Evolutionary conservation across 2,797 vertebrate genomes (phyloP), one percentile per base, ranked within the genome.

Genomic region (Tenualosa thibaudeaui): DNA sequence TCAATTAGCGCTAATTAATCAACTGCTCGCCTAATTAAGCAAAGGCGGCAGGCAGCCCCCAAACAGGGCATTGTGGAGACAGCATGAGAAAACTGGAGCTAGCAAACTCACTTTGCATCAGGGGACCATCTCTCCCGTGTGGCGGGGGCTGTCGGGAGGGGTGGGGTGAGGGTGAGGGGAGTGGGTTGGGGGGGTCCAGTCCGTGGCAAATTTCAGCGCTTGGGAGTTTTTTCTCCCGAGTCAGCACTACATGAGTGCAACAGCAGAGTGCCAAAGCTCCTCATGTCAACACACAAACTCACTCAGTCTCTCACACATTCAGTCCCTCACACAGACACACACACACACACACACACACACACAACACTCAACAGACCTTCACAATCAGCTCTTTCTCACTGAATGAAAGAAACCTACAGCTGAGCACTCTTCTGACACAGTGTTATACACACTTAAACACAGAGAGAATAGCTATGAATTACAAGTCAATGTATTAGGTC

Each of bases 1-100:
- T 99, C 98, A 99, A 98, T 99, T 99, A 98, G 96, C 95, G 96
- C 97, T 97, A 97, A 98, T 98, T 96, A 98, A 98, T 99, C 98
- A 99, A 98, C 96, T 97, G 94, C 95, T 97, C 95, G 97, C 97
- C 97, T 97, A 98, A 98, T 99, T 98, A 98, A 97, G 97, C 97
- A 98, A 97, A 96, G 96, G 93, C 96, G 93, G 95, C 96, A 94
- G 97, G 96, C 96, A 96, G 96, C 96, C 97, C 95, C 96, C 96
- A 96, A 98, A 96, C 95, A 94, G 92, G 91, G 94, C 94, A 96
- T 97, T 97, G 96, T 97, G 94, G 87, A 88, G 92, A 93, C 94
- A 93, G 95, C 96, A 96, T 98, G 97, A 98, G 97, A 99, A 99
- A 97, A 95, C 95, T 95, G 89, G 89, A 94, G 92, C 94, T 96